Base-by-base conservation (phyloP, 2,888 invertebrate genomes). In the Mythimna lalbum region DNA sequence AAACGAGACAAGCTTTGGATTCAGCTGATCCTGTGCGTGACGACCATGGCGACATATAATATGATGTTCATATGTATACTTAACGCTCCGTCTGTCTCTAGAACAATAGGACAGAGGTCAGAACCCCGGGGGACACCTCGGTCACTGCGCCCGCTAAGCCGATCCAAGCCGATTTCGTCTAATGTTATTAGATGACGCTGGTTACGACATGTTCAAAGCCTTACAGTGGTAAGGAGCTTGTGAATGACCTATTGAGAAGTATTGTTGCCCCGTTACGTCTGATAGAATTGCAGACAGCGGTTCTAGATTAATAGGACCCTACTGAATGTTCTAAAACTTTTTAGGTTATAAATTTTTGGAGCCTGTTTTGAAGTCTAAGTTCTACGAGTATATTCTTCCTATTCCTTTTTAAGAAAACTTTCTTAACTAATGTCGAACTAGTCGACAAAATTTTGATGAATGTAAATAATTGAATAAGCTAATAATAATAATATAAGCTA, bases 81-180 rank as follows among this genome's bases (percentile, higher is more conserved):
- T 73, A 73, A 80, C 79, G 81, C 76, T 80, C 36, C 50, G 79
- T 68, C 64, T 79, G 63, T 43, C n/a, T 64, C 39, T 49, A 53
- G 78, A 73, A 80, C 78, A 80, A 81, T 73, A 69, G 49, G 31
- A 21, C 56, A 60, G 59, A 73, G 65, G 78, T 80, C 78, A 74
- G 39, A 81, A 31, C 47, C 65, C 47, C 49, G 39, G 56, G 31
- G 77, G 70, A 61, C 69, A 59, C 43, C 10, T 12, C 67, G 81
- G 82, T 81, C 81, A 78, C 56, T 59, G 69, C 57, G 69, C 71
- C 36, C 56, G 43, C 55, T 83, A 73, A 80, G 73, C 82, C 59
- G 66, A 65, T 82, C 66, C 72, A 82, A 83, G 82, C 83, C 78
- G 81, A 82, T 83, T 80, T 67, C 57, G 33, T 59, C 78, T 82